Conservation (phyloP, 2,888 invertebrate species). For the Thereva unica region DNA sequence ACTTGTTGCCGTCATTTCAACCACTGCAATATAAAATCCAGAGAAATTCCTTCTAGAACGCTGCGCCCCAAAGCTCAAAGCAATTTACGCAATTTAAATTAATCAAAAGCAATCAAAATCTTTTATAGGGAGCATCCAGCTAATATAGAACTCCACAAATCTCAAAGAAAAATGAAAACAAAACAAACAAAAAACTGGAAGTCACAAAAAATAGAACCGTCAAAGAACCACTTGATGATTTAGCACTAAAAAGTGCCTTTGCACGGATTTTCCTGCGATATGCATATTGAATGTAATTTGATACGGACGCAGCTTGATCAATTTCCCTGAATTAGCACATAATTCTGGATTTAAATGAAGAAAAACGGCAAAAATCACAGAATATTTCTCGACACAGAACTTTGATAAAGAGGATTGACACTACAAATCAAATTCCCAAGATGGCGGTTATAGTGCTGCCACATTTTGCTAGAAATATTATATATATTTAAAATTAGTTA, state of each 20-base stretch:
- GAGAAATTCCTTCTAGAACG: neutral
- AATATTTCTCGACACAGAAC: slow-evolving; percentile 8
- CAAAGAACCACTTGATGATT: slow-evolving; percentile 30
- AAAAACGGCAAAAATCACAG: slow-evolving; percentile 16
- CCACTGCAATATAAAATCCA: slow-evolving; percentile 26
- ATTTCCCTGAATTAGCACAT: neutral
- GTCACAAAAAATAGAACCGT: slow-evolving; percentile 30
- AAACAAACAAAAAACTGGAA: slow-evolving; percentile 21
- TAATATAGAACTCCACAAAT: slow-evolving; percentile 9
- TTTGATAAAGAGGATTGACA: slow-evolving; percentile 17
- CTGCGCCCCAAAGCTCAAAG: neutral
- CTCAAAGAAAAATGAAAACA: slow-evolving; percentile 17
- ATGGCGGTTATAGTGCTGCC: slow-evolving; percentile 16
- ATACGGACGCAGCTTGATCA: neutral
- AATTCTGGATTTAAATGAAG: neutral
- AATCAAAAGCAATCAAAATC: slow-evolving; percentile 37
- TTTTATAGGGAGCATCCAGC: slow-evolving; percentile 15
- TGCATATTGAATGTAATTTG: slow-evolving; percentile 5
- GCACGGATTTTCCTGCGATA: neutral
- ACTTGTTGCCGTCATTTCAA: slow-evolving; percentile 37
- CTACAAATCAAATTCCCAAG: slow-evolving; percentile 32
- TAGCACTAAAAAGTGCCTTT: slow-evolving; percentile 28
- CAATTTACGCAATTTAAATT: slow-evolving; percentile 34
- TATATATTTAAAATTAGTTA: too few relatives aligned
- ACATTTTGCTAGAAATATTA: neutral